Conservation (phyloP, 2,113 vertebrate species). For the Ceyx cyanopectus region DNA sequence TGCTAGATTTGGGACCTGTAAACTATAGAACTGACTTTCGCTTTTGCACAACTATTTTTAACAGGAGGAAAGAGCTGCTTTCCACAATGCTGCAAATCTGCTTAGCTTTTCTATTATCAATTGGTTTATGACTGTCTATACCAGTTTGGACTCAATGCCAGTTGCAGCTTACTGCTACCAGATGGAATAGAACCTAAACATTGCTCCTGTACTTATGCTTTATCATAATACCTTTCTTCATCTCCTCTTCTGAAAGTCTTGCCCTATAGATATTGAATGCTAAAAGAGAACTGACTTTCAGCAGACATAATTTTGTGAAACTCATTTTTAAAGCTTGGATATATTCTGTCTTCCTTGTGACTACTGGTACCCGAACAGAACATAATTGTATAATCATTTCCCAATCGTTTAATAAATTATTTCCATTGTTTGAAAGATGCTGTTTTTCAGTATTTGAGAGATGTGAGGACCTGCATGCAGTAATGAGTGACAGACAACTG, state of each 20-base stretch:
- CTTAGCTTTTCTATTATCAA: background rate
- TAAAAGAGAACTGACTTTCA: conserved; percentile 64
- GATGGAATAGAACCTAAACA: background rate
- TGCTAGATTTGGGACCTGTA: background rate
- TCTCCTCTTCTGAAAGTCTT: conserved; percentile 21
- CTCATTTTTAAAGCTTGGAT: conserved; percentile 71
- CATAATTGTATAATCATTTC: conserved; percentile 77
- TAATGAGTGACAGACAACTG: conserved; percentile 14
- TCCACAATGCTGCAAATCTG: background rate
- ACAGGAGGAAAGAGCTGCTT: background rate
- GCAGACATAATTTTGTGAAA: conserved; percentile 70
- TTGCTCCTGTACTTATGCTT: background rate
- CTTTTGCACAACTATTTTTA: background rate
- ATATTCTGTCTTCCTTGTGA: conserved; percentile 75
- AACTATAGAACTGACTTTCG: background rate
- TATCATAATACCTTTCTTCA: background rate
- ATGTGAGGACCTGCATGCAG: background rate
- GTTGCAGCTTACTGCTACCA: background rate
- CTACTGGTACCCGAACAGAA: conserved; percentile 74
- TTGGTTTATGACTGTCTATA: background rate
- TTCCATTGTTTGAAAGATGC: conserved; percentile 72
- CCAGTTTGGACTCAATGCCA: background rate
- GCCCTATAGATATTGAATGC: conserved; percentile 23
- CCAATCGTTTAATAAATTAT: conserved; percentile 76
- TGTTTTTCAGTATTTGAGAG: conserved; percentile 61